Evolutionary conservation across 2,113 vertebrate species (phyloP).

Genomic region (Zeus faber): DNA sequence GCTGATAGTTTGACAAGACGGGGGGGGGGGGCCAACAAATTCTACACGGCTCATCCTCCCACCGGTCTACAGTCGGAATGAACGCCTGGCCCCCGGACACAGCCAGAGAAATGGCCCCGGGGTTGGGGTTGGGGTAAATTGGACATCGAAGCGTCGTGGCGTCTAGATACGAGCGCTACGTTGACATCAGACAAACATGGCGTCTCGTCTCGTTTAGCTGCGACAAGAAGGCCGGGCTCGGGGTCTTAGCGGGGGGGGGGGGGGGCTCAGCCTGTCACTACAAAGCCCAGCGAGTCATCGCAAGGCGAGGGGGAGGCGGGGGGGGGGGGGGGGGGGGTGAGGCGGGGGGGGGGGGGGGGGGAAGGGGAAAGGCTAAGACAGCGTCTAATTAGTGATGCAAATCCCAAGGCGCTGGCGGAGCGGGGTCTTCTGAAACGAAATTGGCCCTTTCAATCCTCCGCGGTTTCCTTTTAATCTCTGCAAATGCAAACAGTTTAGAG

Average conservation of each 20-base stretch:
- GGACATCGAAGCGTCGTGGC: too few species aligned
- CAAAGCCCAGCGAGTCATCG: too few species aligned
- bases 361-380: slow-evolving; percentile 25
- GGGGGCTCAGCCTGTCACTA: slow-evolving; percentile 70
- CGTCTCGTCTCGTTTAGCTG: slow-evolving; percentile 77
- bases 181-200: slow-evolving; percentile 62
- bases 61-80: too few species aligned
- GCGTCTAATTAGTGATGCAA: slow-evolving; percentile 76
- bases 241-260: slow-evolving; percentile 39
- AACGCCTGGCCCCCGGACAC: too few species aligned
- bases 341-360: slow-evolving; percentile 38
- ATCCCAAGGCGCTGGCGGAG: slow-evolving; percentile 57
- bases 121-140: too few species aligned
- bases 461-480: slow-evolving; percentile 47
- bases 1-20: too few species aligned
- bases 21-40: too few species aligned
- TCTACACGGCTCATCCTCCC: too few species aligned
- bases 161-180: too few species aligned
- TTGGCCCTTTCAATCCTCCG: slow-evolving; percentile 71
- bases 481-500: slow-evolving; percentile 58
- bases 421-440: slow-evolving; percentile 69
- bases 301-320: slow-evolving; percentile 42
- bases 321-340: slow-evolving; percentile 16
- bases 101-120: too few species aligned
- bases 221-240: slow-evolving; percentile 73